Conservation (phyloP, 1,140 invertebrate genomes). For the Drosophila mauritiana region DNA sequence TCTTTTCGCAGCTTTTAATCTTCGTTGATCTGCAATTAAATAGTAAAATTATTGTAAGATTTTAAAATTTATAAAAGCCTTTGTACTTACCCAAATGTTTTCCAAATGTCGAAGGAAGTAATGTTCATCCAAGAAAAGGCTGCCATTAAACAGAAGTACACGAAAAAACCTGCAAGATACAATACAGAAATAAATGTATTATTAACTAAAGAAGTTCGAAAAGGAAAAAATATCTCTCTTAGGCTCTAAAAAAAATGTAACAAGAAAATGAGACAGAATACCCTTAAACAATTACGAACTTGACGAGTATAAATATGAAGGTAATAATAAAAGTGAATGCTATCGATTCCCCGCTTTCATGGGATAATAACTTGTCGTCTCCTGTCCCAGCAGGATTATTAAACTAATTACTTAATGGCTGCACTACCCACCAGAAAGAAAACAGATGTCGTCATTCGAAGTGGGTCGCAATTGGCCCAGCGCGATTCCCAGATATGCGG, state of each 20-base stretch:
- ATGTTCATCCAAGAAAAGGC: constrained; percentile 96
- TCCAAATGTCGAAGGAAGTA: constrained; percentile 95
- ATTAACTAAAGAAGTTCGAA: no score
- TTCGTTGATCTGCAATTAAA: constrained; percentile 50
- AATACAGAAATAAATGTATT: constrained; percentile 38
- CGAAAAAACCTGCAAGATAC: constrained; percentile 88
- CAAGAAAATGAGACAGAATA: no score
- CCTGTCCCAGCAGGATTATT: background rate
- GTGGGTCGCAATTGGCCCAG: constrained; percentile 85
- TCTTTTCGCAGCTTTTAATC: constrained; percentile 41
- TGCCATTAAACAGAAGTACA: constrained; percentile 93
- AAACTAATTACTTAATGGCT: background rate
- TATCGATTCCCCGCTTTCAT: constrained; percentile 1
- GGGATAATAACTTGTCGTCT: background rate
- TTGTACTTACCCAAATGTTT: constrained; percentile 90
- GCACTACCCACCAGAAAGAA: constrained; percentile 67
- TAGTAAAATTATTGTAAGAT: no score
- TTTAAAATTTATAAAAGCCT: no score
- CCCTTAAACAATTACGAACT: no score
- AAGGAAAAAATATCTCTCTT: no score
- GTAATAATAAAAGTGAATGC: background rate
- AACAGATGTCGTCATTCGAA: constrained; percentile 67
- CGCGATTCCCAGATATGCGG: constrained; percentile 87
- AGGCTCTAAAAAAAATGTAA: no score
- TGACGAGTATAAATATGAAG: background rate